Evolutionary conservation across 2,888 invertebrate species (phyloP).

Genomic region (Napeogenes sylphis): DNA sequence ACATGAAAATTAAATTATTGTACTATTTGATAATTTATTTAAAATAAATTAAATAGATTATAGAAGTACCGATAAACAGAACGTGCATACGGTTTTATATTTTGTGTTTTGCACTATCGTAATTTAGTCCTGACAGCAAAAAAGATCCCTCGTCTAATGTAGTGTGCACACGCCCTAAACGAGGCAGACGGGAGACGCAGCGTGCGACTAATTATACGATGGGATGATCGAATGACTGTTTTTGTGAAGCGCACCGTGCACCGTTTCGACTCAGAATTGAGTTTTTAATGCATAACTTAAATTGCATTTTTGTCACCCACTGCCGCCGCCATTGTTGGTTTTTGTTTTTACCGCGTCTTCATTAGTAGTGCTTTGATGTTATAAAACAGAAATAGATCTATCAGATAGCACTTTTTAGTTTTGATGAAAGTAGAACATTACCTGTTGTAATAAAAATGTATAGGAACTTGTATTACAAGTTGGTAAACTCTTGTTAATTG

Average conservation of each 20-base stretch:
- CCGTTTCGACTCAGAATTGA: conserved; percentile 56
- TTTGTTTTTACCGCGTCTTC: conserved; percentile 52
- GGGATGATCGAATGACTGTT: conserved; percentile 55
- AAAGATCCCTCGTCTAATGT: conserved; percentile 4
- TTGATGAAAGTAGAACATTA: background rate
- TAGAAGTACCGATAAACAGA: no score
- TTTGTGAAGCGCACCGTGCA: conserved; percentile 44
- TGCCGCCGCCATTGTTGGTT: conserved; percentile 35
- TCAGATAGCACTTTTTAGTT: no score
- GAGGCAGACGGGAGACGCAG: conserved; percentile 39
- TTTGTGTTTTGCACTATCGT: background rate
- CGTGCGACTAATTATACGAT: conserved; percentile 71
- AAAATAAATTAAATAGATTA: background rate
- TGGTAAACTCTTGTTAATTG: no score
- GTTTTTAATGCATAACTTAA: conserved; percentile 72
- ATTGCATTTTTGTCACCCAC: conserved; percentile 76
- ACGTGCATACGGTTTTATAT: no score
- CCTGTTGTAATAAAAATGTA: background rate
- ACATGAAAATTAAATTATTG: background rate
- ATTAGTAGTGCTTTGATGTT: conserved; percentile 44
- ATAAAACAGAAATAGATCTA: background rate
- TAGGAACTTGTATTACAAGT: no score
- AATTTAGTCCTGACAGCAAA: conserved; percentile 2
- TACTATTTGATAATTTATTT: background rate
- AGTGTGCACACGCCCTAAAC: conserved; percentile 16